Evolutionary conservation across 2,888 invertebrate genomes (phyloP).

Genomic region (Caenorhabditis angaria): DNA sequence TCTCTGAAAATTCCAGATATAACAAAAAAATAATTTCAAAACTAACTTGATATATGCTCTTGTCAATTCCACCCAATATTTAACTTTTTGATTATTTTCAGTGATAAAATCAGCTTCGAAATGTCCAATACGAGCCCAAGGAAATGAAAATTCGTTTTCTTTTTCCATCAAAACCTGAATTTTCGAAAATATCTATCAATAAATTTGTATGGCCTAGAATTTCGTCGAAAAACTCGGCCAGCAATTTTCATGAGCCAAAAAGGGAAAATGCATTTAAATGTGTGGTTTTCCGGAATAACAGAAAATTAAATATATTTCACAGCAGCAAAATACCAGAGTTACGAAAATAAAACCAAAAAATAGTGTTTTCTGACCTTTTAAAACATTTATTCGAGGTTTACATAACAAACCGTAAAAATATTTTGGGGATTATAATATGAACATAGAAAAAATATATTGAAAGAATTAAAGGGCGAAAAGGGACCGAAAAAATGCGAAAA

Average conservation of each 20-base stretch:
- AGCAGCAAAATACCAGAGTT: conserved; percentile 7
- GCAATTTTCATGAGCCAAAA: conserved; percentile 8
- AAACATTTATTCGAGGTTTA: background rate
- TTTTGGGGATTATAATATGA: background rate
- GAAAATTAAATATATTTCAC: background rate
- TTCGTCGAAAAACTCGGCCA: background rate
- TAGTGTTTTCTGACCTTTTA: too few species aligned
- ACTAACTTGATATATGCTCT: conserved; percentile 35
- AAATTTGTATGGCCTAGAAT: background rate
- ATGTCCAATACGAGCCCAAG: conserved; percentile 29
- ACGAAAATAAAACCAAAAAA: conserved; percentile 15
- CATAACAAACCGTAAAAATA: background rate
- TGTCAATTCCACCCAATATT: conserved; percentile 16
- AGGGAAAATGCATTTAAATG: background rate
- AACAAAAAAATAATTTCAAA: conserved; percentile 1
- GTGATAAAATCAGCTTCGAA: conserved; percentile 22
- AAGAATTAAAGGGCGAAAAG: background rate
- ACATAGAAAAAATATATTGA: background rate
- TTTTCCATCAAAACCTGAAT: background rate
- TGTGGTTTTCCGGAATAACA: conserved; percentile 9
- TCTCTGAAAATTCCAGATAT: conserved; percentile 26
- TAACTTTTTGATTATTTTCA: conserved; percentile 11
- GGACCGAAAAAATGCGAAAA: background rate
- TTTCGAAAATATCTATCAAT: background rate
- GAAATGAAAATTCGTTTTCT: conserved; percentile 9